These are phyloP conservation scores for Escarpia spicata DNA, from an alignment of 2,888 invertebrate species.

Conservation along the genomic window DNA sequence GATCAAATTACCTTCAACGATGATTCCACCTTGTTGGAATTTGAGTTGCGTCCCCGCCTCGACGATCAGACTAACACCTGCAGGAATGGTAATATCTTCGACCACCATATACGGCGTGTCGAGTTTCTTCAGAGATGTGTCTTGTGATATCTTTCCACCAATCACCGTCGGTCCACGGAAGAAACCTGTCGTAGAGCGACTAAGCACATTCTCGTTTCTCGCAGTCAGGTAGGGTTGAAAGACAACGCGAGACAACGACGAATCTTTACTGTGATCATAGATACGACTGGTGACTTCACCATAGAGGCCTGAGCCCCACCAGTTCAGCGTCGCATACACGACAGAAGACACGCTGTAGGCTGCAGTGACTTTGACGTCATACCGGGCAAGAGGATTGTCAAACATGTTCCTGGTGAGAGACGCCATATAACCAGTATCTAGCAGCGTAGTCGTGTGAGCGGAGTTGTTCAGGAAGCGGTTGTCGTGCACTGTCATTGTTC, in stretches of 20 bases:
- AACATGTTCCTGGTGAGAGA: constrained; percentile 24
- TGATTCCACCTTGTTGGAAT: constrained; percentile 30
- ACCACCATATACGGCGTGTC: constrained; percentile 25
- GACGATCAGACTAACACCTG: constrained; percentile 24
- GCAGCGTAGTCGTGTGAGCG: neutral
- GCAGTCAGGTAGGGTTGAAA: constrained; percentile 24
- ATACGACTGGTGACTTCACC: constrained; percentile 22
- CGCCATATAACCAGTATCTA: neutral
- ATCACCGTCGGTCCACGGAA: constrained; percentile 18
- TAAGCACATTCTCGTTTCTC: constrained; percentile 17
- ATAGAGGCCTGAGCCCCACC: constrained; percentile 22
- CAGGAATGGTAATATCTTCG: constrained; percentile 31
- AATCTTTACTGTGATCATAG: constrained; percentile 25
- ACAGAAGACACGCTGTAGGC: neutral
- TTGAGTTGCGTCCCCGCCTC: constrained; percentile 25
- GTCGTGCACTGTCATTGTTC: neutral
- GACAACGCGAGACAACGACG: constrained; percentile 21
- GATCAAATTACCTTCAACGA: constrained; percentile 30
- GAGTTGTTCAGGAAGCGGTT: neutral
- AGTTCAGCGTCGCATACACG: constrained; percentile 25
- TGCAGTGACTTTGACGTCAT: constrained; percentile 24
- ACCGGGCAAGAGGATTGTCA: constrained; percentile 23
- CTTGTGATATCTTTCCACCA: constrained; percentile 26
- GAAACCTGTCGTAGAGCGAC: neutral
- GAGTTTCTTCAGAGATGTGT: neutral